Evolutionary conservation across 2,888 invertebrate genomes (phyloP).

Genomic region (Diloba caeruleocephala): DNA sequence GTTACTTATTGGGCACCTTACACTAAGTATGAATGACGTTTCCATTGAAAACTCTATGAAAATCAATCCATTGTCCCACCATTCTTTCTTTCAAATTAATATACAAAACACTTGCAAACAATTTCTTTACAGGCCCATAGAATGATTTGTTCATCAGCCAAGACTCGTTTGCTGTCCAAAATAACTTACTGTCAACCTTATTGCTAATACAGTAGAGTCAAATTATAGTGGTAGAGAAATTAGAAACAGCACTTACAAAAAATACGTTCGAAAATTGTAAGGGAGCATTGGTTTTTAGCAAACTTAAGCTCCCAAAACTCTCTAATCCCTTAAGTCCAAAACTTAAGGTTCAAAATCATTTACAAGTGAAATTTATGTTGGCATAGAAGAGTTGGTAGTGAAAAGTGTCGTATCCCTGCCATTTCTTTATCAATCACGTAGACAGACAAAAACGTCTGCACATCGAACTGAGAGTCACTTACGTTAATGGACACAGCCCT

Average conservation of each 20-base stretch:
- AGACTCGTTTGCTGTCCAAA: conserved; percentile 8
- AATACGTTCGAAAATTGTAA: conserved; percentile 53
- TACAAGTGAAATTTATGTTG: conserved; percentile 7
- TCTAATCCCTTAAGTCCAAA: conserved; percentile 6
- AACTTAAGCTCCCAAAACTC: conserved; percentile 13
- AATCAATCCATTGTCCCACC: conserved; percentile 55
- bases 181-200: conserved; percentile 8
- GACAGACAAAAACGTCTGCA: conserved; percentile 81
- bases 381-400: conserved; percentile 53
- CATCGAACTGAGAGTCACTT: conserved; percentile 85
- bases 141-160: conserved; percentile 63
- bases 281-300: conserved; percentile 49
- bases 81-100: conserved; percentile 57
- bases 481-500: conserved; percentile 81
- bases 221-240: conserved; percentile 14
- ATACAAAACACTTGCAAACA: conserved; percentile 65
- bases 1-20: not conserved
- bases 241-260: conserved; percentile 23
- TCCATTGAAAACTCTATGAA: conserved; percentile 3
- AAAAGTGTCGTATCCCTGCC: conserved; percentile 80
- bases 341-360: conserved; percentile 41
- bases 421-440: conserved; percentile 86
- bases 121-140: conserved; percentile 60
- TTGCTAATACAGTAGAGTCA: not conserved
- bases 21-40: not conserved